These are phyloP conservation scores for Pemphigus obesinymphae DNA, from an alignment of 1,140 invertebrate species.

Conservation along the genomic window DNA sequence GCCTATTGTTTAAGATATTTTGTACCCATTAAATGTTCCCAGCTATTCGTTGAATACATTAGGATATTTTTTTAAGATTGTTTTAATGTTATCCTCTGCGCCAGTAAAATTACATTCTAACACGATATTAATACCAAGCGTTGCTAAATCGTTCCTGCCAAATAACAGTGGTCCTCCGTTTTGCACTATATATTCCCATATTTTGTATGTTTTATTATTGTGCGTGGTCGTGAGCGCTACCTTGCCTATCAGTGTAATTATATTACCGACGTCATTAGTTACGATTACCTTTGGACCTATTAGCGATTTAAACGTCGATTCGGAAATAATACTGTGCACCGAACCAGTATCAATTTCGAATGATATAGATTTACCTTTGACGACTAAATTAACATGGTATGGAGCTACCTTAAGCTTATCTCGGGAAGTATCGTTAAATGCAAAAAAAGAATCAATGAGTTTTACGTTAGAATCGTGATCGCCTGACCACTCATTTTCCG, in stretches of 20 bases:
- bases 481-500: neutral
- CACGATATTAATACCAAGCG: neutral
- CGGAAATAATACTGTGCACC: too few relatives aligned
- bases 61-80: neutral
- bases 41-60: neutral
- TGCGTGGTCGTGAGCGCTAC: neutral
- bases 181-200: neutral
- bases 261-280: too few relatives aligned
- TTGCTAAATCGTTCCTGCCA: neutral
- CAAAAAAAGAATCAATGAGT: neutral
- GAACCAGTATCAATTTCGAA: too few relatives aligned
- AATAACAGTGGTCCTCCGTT: neutral
- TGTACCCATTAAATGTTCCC: neutral
- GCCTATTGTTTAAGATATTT: neutral
- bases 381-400: neutral
- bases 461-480: neutral
- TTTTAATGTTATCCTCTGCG: neutral
- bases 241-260: neutral
- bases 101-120: neutral
- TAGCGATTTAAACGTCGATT: too few relatives aligned
- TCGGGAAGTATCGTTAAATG: neutral
- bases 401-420: neutral
- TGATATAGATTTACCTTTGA: neutral
- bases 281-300: too few relatives aligned
- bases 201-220: neutral